Base-by-base conservation (phyloP, 1,140 invertebrate genomes). In the Leguminivora glycinivorella region DNA sequence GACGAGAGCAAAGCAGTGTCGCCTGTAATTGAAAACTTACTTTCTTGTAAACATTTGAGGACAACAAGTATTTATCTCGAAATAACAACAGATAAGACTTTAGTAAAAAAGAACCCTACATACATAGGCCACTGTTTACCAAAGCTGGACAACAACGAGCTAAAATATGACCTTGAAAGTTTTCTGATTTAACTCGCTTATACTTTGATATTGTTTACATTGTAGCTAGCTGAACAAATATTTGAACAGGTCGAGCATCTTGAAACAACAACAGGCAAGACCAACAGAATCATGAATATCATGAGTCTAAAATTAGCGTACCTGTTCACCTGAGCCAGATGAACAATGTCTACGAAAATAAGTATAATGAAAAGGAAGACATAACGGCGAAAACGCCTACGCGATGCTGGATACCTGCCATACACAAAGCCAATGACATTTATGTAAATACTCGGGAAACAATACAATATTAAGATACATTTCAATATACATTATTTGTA, bases 291-390 rank as follows among this genome's bases (percentile, higher is more conserved):
- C 19, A 52, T 52, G 19, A 52, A 52, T 52, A 47, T 47, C n/a
- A n/a, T n/a, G n/a, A 52, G 47, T 52, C 19, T 52, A 52, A 22
- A 52, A 22, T 52, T 52, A 52, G 6, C 47, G 19, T 52, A 52
- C 47, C 17, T 5, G 7, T 10, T 10, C 47, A 52, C 43, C n/a
- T 52, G 47, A 52, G 47, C 47, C 47, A 52, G 19, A 19, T 52
- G 7, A 52, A 52, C 47, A 22, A 52, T 22, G 47, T 52, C n/a
- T 52, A 52, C 47, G 47, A 52, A 52, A 52, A 52, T 52, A 52
- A 22, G 7, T 52, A 17, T n/a, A 52, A 19, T 9, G 14, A 10
- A 9, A 52, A 17, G 47, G 47, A 19, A 52, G 17, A 52, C 43
- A 19, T 19, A 6, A 47, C n/a, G 43, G n/a, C 43, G n/a, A 17